Evolutionary conservation across 2,113 vertebrate species (phyloP), one percentile per base, ranked within the genome.

Genomic region (Brachyhypopomus gauderio): DNA sequence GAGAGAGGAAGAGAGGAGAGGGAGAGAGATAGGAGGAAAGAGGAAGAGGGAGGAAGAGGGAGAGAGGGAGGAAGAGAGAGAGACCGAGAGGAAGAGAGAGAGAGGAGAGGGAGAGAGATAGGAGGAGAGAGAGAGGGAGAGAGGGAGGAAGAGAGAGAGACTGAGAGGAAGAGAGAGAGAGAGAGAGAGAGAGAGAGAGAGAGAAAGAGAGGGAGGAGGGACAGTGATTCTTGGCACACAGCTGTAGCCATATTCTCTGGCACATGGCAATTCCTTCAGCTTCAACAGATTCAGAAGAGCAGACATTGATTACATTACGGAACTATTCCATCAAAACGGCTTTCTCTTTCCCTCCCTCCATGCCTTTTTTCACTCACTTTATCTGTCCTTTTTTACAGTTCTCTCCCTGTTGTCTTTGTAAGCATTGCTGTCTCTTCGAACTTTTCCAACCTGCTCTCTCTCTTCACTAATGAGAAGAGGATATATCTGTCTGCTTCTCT

Each of bases 301-400:
- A 84, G 71, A 70, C 83, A 83, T 81, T 85, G 83, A 85, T 85
- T 86, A 80, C 77, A 82, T 82, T 77, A 78, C 78, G 52, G 76
- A 78, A 80, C 63, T 81, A 73, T 76, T 74, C 58, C 45, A 72
- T 85, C 34, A 41, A 75, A 72, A 56, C 45, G 14, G 12, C 20
- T 23, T 52, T 77, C 41, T 19, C 60, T 56, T 34, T 52, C 7
- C 34, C 3, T 41, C 55, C 62, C 64, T 55, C 79, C 16, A 0
- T 38, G 20, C 9, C 48, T 23, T 17, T 38, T 11, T 60, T 36
- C 72, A 36, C 38, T 58, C 75, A 55, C 34, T 59, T 77, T 30
- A 59, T 81, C 56, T 38, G 30, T n/a, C 25, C 38, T 75, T 71
- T 63, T 20, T 27, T 62, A 52, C 23, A 62, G 38, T 38, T 9